Percentiles rank a stretch among this genome's conserved stretches.
Conservation (phyloP, 2,113 vertebrate species). For the Cacatua alba region DNA sequence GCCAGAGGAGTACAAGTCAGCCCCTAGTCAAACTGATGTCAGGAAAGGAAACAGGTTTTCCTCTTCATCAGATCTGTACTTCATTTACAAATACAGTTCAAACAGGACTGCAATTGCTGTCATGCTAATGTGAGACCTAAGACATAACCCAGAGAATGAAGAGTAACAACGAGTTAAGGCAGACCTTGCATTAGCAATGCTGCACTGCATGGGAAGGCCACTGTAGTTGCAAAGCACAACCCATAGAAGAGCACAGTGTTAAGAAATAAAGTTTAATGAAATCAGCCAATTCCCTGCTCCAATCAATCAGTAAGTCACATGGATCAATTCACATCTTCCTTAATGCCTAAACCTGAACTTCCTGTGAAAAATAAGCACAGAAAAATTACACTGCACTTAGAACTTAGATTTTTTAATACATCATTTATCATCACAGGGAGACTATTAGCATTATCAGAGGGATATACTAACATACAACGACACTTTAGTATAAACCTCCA, state of each 20-base stretch:
- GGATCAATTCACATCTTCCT: background rate
- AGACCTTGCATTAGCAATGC: background rate
- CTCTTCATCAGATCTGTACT: background rate
- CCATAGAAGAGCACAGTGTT: background rate
- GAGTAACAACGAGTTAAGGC: rapidly evolving
- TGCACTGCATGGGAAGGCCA: rapidly evolving
- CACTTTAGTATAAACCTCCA: background rate
- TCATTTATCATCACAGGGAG: background rate
- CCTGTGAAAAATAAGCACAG: background rate
- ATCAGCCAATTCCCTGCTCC: background rate
- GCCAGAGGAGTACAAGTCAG: background rate
- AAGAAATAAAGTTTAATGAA: background rate
- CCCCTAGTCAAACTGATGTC: background rate
- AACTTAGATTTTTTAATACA: background rate
- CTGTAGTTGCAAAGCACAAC: rapidly evolving
- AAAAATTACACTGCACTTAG: slow-evolving; percentile 9
- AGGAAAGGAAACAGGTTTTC: background rate
- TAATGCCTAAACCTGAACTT: background rate
- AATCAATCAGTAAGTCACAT: background rate
- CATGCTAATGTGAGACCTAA: background rate
- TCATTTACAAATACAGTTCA: background rate
- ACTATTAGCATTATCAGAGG: background rate
- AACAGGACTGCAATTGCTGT: background rate
- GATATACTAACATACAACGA: background rate
- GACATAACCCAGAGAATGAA: background rate